Conservation (phyloP, 92 coral and sea anemone species). For the Epizoanthus ramosus region DNA sequence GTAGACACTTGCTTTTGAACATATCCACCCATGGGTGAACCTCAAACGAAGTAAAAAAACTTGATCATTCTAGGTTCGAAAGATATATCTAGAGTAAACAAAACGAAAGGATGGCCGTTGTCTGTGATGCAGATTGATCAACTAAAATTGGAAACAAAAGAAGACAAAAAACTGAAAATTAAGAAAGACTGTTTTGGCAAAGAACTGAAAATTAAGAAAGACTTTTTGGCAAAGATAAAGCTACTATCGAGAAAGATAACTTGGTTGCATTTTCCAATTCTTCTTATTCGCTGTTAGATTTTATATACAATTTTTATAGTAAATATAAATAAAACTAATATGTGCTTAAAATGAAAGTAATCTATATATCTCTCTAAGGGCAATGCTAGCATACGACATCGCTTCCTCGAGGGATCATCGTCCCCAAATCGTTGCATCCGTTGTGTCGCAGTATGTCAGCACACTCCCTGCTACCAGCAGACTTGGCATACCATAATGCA, state of each 20-base stretch:
- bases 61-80: too few species aligned
- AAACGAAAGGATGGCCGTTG: too few species aligned
- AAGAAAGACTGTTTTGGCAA: neutral
- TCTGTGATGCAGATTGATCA: too few species aligned
- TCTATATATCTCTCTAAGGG: neutral
- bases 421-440: slow-evolving; percentile 89
- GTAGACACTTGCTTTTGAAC: too few species aligned
- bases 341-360: slow-evolving; percentile 15
- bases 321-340: slow-evolving; percentile 19
- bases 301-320: slow-evolving; percentile 7
- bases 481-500: slow-evolving; percentile 95
- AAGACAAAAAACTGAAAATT: neutral
- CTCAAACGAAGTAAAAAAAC: too few species aligned
- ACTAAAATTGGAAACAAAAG: too few species aligned
- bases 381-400: slow-evolving; percentile 65
- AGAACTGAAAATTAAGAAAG: neutral
- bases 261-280: neutral
- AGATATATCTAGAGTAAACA: too few species aligned
- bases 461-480: slow-evolving; percentile 94
- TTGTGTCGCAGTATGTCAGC: slow-evolving; percentile 90
- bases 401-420: slow-evolving; percentile 75
- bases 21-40: too few species aligned
- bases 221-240: neutral
- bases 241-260: neutral
- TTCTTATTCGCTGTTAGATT: neutral